Percentiles rank a stretch among this genome's conserved stretches.
These are phyloP conservation scores for Trichomycterus rosablanca DNA, from an alignment of 2,113 vertebrate genomes.

Conservation along the genomic window DNA sequence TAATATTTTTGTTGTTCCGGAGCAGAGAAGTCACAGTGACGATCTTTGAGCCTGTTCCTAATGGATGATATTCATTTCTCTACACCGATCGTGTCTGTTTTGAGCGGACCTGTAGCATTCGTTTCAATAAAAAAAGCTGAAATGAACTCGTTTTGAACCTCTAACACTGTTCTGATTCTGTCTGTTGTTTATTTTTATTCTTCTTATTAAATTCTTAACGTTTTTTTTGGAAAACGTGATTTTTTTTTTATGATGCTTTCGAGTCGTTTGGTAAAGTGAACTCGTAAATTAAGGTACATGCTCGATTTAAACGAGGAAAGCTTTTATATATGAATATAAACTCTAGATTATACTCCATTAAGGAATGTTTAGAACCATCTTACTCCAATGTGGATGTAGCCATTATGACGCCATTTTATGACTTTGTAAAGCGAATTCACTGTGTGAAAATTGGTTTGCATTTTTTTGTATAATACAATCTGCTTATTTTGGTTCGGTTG, in stretches of 20 bases:
- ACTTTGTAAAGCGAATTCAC: slow-evolving; percentile 83
- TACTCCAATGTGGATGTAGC: slow-evolving; percentile 84
- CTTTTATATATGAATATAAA: slow-evolving; percentile 79
- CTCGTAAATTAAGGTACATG: slow-evolving; percentile 81
- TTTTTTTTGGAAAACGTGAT: slow-evolving; percentile 67
- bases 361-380: slow-evolving; percentile 84
- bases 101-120: slow-evolving; percentile 56
- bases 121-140: slow-evolving; percentile 45
- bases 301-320: slow-evolving; percentile 75
- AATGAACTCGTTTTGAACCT: slow-evolving; percentile 58
- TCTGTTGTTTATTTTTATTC: slow-evolving; percentile 70
- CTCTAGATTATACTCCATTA: slow-evolving; percentile 83
- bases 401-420: slow-evolving; percentile 80
- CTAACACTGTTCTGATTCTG: slow-evolving; percentile 73
- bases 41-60: slow-evolving; percentile 41
- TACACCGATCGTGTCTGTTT: slow-evolving; percentile 45
- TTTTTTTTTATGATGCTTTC: slow-evolving; percentile 72
- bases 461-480: slow-evolving; percentile 85
- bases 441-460: slow-evolving; percentile 85
- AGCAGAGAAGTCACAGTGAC: slow-evolving; percentile 36
- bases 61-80: slow-evolving; percentile 50
- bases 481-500: slow-evolving; percentile 70
- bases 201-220: too few relatives aligned
- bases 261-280: slow-evolving; percentile 64
- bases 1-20: slow-evolving; percentile 3